These are phyloP conservation scores for Copidosoma aretas DNA, from an alignment of 2,888 invertebrate genomes.

Conservation along the genomic window DNA sequence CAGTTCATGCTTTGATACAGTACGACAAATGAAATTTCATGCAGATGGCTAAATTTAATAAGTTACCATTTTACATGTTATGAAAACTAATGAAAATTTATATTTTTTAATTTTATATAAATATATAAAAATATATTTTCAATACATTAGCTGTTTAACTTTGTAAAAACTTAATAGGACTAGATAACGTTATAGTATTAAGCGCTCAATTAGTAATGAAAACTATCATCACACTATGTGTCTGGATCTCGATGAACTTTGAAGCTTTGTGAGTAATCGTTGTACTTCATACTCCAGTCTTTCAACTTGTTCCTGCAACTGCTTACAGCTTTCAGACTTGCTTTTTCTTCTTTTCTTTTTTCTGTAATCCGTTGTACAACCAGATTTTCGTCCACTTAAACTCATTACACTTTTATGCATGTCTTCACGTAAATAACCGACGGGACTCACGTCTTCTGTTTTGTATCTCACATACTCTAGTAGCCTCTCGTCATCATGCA, in stretches of 20 bases:
- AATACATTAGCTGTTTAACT: conserved; percentile 24
- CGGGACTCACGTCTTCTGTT: conserved; percentile 30
- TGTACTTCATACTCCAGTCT: conserved; percentile 53
- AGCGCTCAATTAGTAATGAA: neutral
- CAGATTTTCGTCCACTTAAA: neutral
- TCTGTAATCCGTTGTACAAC: conserved; percentile 9
- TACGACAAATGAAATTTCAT: conserved; percentile 62
- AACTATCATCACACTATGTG: conserved; percentile 25
- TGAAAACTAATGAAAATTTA: conserved; percentile 27
- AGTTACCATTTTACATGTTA: conserved; percentile 1
- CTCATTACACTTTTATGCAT: conserved; percentile 16
- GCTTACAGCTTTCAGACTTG: conserved; percentile 39
- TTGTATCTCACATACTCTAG: conserved; percentile 36
- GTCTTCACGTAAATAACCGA: conserved; percentile 18
- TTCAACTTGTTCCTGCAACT: conserved; percentile 50
- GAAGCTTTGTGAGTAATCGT: conserved; percentile 46
- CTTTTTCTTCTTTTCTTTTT: conserved; percentile 19
- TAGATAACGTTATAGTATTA: conserved; percentile 30
- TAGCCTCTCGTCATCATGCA: conserved; percentile 34
- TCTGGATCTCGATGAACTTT: conserved; percentile 36
- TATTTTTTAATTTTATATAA: conserved; percentile 41
- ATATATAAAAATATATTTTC: conserved; percentile 30
- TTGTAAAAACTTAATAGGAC: conserved; percentile 29
- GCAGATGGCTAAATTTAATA: conserved; percentile 1
- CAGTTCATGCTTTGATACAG: conserved; percentile 77